Conservation (phyloP, 1,140 invertebrate species). For the Galendromus occidentalis region DNA sequence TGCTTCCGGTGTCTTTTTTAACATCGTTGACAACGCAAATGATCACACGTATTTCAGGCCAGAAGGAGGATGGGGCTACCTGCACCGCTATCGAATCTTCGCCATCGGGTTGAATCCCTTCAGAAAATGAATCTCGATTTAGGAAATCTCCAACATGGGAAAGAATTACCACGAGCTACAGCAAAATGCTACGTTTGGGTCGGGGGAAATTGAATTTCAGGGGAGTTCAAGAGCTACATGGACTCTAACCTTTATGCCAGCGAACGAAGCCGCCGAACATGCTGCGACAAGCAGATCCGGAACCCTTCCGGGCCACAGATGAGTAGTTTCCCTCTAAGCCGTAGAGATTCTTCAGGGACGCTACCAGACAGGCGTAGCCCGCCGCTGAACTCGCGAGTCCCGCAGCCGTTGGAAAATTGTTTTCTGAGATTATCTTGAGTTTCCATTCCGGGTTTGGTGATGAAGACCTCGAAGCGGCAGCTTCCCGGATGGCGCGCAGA, state of each 20-base stretch:
- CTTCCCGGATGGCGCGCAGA: conserved; percentile 42
- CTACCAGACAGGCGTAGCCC: conserved; percentile 73
- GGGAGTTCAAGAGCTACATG: too few relatives aligned
- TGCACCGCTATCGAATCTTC: conserved; percentile 55
- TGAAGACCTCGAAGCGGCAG: neutral
- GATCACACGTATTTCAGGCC: conserved; percentile 72
- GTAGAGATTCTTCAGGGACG: conserved; percentile 51
- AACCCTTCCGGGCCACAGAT: conserved; percentile 41
- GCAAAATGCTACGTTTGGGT: too few relatives aligned
- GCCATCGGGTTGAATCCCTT: conserved; percentile 44
- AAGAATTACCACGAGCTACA: too few relatives aligned
- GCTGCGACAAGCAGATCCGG: conserved; percentile 90
- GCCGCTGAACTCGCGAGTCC: conserved; percentile 93
- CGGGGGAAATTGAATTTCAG: too few relatives aligned
- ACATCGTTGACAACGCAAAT: conserved; percentile 70
- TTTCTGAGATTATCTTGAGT: conserved; percentile 70
- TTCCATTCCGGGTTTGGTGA: conserved; percentile 36
- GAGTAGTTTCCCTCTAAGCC: conserved; percentile 59
- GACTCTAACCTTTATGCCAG: conserved; percentile 38
- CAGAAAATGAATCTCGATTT: too few relatives aligned
- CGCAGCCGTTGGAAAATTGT: conserved; percentile 97
- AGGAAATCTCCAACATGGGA: too few relatives aligned
- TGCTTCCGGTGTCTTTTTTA: conserved; percentile 69
- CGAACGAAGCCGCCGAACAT: conserved; percentile 77
- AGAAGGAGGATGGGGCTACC: conserved; percentile 49